Percentiles rank a stretch among this genome's conserved stretches.
Evolutionary conservation across 2,797 vertebrate species (phyloP).

Genomic region (Anas bahamensis): DNA sequence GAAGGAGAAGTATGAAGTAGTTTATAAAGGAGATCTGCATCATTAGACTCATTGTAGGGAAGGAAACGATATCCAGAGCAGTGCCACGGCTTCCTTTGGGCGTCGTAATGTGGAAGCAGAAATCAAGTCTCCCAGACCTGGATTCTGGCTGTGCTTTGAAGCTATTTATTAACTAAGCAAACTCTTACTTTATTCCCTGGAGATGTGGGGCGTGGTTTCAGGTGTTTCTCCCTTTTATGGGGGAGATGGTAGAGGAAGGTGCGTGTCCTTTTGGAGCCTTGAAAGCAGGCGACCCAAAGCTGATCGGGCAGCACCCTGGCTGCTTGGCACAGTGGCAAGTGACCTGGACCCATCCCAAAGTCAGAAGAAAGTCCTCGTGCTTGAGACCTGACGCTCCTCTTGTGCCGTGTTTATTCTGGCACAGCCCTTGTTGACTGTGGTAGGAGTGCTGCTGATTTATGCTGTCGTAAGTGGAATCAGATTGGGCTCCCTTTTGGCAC

Average conservation of each 20-base stretch:
- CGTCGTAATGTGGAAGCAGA: neutral
- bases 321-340: neutral
- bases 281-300: neutral
- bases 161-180: neutral
- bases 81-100: neutral
- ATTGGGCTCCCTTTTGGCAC: constrained; percentile 52
- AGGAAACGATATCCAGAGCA: neutral
- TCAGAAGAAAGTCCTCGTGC: neutral
- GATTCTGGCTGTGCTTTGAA: neutral
- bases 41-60: neutral
- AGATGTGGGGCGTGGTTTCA: neutral
- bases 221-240: neutral
- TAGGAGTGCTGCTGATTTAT: constrained; percentile 18
- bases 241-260: neutral
- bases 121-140: neutral
- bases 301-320: neutral
- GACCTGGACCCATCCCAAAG: neutral
- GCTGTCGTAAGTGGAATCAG: constrained; percentile 43
- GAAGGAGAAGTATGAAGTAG: neutral
- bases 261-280: neutral
- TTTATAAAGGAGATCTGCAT: neutral
- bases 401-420: neutral
- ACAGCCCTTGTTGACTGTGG: neutral
- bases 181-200: neutral
- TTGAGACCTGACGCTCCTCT: neutral